phyloP scores from a whole-genome alignment of 2,797 vertebrate species.

The Peromyscus attwateri region DNA sequence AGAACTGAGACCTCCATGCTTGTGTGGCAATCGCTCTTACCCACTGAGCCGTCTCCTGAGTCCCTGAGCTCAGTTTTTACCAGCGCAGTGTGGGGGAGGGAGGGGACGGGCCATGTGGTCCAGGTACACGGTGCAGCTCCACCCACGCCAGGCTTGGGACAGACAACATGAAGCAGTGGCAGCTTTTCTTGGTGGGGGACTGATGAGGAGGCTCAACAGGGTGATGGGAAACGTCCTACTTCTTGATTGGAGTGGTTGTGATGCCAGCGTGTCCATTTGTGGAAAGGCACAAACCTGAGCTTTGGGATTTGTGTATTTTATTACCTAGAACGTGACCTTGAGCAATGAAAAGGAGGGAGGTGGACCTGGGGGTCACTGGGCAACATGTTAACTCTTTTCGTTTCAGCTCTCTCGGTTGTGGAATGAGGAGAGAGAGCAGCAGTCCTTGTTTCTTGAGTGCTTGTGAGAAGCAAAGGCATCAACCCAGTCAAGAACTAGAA shows the following conservation, averaged over 20 bases:
- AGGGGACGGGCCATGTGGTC: too few relatives aligned
- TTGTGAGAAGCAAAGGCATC: not conserved
- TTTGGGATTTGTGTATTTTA: slow-evolving; percentile 6
- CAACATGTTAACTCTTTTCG: not conserved
- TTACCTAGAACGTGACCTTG: not conserved
- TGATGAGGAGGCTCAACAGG: not conserved
- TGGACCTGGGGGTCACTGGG: not conserved
- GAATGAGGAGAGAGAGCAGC: not conserved
- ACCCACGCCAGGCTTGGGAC: not conserved
- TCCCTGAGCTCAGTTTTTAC: not conserved
- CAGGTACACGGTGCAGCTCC: rapidly evolving
- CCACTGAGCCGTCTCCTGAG: not conserved
- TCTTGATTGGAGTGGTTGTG: not conserved
- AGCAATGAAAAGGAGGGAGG: not conserved
- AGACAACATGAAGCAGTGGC: not conserved
- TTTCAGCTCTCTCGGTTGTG: not conserved
- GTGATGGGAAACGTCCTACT: not conserved
- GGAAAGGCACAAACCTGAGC: not conserved
- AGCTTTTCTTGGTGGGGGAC: not conserved
- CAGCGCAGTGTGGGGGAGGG: not conserved
- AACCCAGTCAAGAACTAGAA: not conserved
- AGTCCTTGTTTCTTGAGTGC: not conserved
- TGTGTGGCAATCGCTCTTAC: not conserved
- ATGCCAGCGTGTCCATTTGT: not conserved
- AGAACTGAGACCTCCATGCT: not conserved